These are phyloP conservation scores for Chloroceryle aenea DNA, from an alignment of 2,113 vertebrate genomes.

Conservation along the genomic window DNA sequence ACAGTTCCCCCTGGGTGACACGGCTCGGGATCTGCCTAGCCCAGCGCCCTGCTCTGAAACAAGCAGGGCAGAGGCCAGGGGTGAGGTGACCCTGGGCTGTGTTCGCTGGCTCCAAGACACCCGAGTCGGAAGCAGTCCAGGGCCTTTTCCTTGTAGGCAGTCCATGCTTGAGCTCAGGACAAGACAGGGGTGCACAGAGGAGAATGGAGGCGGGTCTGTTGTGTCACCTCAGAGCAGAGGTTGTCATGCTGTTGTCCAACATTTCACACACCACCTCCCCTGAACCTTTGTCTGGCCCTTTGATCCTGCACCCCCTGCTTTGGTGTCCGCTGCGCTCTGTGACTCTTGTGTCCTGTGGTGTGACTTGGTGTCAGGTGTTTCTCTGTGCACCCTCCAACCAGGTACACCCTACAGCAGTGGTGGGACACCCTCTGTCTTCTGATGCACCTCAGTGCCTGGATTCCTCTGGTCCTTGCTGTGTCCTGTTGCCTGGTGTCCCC, in stretches of 20 bases:
- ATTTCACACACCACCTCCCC: background rate
- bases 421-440: background rate
- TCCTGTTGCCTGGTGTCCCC: background rate
- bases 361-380: background rate
- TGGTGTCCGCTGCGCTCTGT: background rate
- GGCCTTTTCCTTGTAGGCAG: background rate
- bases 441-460: background rate
- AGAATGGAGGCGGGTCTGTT: background rate
- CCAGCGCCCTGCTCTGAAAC: background rate
- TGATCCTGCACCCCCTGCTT: background rate
- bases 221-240: background rate
- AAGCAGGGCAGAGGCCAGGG: background rate
- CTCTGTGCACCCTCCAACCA: background rate
- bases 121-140: background rate
- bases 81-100: background rate
- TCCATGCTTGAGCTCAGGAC: slow-evolving; percentile 26
- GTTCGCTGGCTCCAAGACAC: background rate
- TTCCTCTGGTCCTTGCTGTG: background rate
- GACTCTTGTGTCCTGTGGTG: background rate
- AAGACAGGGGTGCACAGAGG: slow-evolving; percentile 58
- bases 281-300: background rate
- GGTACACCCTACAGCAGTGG: rapidly evolving
- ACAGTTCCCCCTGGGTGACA: too few species aligned
- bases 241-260: background rate
- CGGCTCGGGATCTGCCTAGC: background rate